phyloP scores from a whole-genome alignment of 2,113 vertebrate species.

The Enhydra lutris region DNA sequence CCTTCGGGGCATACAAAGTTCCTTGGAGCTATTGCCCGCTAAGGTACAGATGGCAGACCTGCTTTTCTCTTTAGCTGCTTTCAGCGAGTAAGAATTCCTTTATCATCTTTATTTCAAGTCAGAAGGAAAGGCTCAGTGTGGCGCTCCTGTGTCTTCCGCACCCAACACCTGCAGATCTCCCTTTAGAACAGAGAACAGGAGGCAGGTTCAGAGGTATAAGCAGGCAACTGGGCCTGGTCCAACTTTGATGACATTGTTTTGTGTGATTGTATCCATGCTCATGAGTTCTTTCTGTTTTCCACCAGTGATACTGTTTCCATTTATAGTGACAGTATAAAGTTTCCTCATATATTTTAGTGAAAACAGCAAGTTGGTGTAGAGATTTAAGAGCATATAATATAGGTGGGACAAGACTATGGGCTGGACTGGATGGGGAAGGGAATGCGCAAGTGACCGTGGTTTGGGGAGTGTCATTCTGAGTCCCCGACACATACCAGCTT shows the following conservation, averaged over 20 bases:
- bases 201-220: background rate
- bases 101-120: background rate
- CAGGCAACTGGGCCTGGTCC: background rate
- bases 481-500: background rate
- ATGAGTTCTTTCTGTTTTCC: background rate
- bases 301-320: background rate
- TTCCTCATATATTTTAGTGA: background rate
- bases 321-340: background rate
- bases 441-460: background rate
- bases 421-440: background rate
- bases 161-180: background rate
- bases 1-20: background rate
- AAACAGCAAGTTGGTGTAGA: background rate
- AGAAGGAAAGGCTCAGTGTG: background rate
- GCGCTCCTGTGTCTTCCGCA: background rate
- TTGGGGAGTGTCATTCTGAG: background rate
- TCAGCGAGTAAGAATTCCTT: background rate
- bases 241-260: background rate
- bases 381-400: background rate
- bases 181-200: background rate
- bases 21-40: background rate
- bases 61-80: background rate
- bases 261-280: background rate
- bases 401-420: background rate
- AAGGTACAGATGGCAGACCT: background rate